phyloP scores from a whole-genome alignment of 2,888 invertebrate species.

The Agrochola macilenta region DNA sequence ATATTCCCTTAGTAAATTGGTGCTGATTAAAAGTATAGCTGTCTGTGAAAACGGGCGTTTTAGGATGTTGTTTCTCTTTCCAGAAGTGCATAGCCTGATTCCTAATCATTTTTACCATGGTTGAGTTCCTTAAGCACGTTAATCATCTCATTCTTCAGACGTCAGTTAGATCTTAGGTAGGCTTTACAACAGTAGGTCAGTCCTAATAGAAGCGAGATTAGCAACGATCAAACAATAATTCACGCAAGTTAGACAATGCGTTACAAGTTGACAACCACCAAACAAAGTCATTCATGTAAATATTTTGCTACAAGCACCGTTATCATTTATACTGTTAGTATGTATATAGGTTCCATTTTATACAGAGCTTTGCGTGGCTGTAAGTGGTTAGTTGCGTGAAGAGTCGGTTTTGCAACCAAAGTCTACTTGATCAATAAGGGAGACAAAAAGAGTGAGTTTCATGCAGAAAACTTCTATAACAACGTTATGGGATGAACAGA shows the following conservation, averaged over 20 bases:
- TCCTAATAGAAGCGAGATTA: background rate
- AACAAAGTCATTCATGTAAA: background rate
- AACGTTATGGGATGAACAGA: background rate
- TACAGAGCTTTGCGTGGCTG: slow-evolving; percentile 14
- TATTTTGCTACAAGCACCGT: background rate
- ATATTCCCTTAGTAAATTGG: too few relatives aligned
- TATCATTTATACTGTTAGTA: background rate
- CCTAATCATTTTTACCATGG: background rate
- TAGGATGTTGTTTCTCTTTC: background rate
- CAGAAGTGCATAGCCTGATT: background rate
- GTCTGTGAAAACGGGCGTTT: background rate
- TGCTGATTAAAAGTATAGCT: background rate
- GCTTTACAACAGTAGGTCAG: too few relatives aligned
- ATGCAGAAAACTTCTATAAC: background rate
- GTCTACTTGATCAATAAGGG: slow-evolving; percentile 7
- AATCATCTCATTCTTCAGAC: background rate
- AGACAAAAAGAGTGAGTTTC: slow-evolving; percentile 43
- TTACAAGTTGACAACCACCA: background rate
- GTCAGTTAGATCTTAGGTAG: background rate
- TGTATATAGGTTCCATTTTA: background rate
- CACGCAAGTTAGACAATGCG: background rate
- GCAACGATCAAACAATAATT: background rate
- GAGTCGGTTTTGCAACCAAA: slow-evolving; percentile 20
- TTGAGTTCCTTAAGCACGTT: background rate
- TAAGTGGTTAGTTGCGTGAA: slow-evolving; percentile 39